A percentile compares a stretch with the other conserved stretches of the same genome.
Evolutionary conservation across 2,113 vertebrate species (phyloP).

Genomic region (Dipodomys stephensi): DNA sequence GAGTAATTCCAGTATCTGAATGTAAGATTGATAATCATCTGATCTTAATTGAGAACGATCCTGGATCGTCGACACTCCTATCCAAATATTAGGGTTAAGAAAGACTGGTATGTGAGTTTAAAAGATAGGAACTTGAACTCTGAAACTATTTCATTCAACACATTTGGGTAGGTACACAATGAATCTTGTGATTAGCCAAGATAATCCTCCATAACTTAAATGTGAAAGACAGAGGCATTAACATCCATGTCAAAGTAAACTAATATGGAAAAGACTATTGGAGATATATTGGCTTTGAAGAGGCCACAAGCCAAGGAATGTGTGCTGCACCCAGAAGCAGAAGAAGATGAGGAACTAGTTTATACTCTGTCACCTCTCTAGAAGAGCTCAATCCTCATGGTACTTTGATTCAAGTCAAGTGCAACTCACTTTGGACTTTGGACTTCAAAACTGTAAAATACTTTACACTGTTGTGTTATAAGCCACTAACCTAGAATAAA

Average conservation of each 20-base stretch:
- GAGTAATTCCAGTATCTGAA: neutral
- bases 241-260: neutral
- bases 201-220: neutral
- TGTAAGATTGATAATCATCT: neutral
- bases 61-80: no score
- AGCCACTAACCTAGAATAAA: neutral
- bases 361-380: fast-evolving
- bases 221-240: neutral
- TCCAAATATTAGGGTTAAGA: no score
- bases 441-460: neutral
- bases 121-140: no score
- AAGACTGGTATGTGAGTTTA: no score
- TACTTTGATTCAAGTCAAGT: neutral
- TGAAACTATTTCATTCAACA: no score
- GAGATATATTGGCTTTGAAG: neutral
- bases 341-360: neutral
- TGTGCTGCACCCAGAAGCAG: neutral
- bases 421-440: neutral
- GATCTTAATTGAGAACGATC: neutral
- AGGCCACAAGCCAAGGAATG: neutral
- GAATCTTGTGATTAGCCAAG: no score
- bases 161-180: no score
- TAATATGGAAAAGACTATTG: neutral
- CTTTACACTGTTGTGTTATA: neutral
- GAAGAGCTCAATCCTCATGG: neutral